phyloP scores from a whole-genome alignment of 2,113 vertebrate species.

The Bubo blakistoni region DNA sequence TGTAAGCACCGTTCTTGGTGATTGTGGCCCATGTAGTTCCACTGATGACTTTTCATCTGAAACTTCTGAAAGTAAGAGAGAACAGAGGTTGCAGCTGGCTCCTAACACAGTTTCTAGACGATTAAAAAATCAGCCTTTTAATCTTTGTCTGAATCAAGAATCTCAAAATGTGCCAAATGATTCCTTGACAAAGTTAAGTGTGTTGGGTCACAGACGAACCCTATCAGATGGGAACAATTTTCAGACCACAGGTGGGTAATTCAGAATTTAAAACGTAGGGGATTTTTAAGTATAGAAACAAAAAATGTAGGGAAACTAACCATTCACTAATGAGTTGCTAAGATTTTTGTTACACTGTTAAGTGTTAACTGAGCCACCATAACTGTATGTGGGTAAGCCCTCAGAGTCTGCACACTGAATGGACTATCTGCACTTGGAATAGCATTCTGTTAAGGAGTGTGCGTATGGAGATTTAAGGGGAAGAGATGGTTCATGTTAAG shows the following conservation, averaged over 20 bases:
- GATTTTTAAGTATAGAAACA: background rate
- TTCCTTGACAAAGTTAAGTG: background rate
- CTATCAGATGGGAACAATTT: constrained; percentile 60
- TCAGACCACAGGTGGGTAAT: constrained; percentile 48
- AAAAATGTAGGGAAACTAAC: background rate
- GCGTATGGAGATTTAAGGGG: background rate
- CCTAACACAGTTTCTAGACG: background rate
- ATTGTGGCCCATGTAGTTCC: background rate
- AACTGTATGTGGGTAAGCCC: background rate
- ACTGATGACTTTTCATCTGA: background rate
- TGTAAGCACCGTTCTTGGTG: background rate
- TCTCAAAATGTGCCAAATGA: background rate
- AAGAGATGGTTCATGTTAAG: background rate
- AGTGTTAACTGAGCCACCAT: background rate
- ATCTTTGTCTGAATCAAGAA: background rate
- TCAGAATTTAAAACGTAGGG: background rate
- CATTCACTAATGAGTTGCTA: background rate
- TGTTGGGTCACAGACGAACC: constrained; percentile 35
- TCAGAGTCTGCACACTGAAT: background rate
- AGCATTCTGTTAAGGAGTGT: background rate
- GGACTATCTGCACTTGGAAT: background rate
- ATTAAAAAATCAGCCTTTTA: background rate
- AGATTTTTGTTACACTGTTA: background rate
- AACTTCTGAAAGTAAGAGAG: background rate
- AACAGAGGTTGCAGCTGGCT: background rate